Conservation (phyloP, 64 coral and sea anemone genomes). For the Trachythela sp. region DNA sequence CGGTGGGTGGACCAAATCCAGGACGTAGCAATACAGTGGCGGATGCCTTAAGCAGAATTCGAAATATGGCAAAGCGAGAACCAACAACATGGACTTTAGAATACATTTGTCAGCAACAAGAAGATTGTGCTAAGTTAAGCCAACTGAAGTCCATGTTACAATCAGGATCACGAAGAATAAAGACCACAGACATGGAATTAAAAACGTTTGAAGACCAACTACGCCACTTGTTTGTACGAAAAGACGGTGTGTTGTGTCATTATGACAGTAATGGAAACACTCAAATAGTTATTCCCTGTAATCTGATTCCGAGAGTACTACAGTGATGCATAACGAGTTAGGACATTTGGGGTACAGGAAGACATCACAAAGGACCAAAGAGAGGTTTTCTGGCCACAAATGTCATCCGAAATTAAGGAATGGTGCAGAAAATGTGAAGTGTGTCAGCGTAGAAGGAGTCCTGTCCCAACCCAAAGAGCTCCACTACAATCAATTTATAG, state of each 20-base stretch:
- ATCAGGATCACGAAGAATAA: not conserved
- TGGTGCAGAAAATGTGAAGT: constrained; percentile 7
- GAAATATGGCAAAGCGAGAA: not conserved
- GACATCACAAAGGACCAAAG: constrained; percentile 7
- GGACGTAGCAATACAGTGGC: not conserved
- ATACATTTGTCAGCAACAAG: constrained; percentile 3
- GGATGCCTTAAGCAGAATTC: not conserved
- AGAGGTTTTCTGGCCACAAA: constrained; percentile 14
- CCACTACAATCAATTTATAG: constrained; percentile 6
- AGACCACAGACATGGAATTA: not conserved
- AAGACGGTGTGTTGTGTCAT: not conserved
- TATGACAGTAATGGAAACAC: not conserved
- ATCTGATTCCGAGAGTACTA: not conserved
- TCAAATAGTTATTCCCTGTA: not conserved
- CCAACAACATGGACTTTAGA: not conserved
- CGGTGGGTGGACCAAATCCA: not conserved
- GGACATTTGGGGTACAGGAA: constrained; percentile 18
- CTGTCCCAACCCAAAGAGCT: constrained; percentile 2
- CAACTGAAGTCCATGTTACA: not conserved
- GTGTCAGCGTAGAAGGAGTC: constrained; percentile 21
- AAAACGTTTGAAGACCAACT: not conserved
- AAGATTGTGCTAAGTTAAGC: not conserved
- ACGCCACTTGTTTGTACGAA: not conserved
- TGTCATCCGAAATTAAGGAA: not conserved
- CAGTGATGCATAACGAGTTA: not conserved